Conservation (phyloP, 2,797 vertebrate genomes). For the Darevskia mixta region DNA sequence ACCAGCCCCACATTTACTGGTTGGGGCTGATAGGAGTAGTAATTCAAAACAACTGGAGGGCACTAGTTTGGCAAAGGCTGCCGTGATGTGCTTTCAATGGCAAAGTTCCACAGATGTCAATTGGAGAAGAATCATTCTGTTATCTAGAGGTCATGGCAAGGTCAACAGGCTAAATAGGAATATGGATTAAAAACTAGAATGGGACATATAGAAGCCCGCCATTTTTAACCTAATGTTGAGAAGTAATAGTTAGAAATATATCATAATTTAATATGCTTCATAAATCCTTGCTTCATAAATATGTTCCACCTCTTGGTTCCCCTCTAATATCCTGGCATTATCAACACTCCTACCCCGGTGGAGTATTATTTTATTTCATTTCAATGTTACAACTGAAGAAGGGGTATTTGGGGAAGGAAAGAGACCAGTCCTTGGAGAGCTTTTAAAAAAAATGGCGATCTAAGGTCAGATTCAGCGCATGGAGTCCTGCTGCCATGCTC, state of each 20-base stretch:
- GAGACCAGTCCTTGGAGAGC: neutral
- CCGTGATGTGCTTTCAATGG: slow-evolving; percentile 4
- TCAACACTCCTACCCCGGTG: neutral
- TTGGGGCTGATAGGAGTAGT: no score
- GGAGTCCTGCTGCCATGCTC: neutral
- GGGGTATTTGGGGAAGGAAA: neutral
- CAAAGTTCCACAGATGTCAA: slow-evolving; percentile 9
- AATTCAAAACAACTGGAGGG: no score
- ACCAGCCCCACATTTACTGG: no score
- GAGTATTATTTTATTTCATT: neutral
- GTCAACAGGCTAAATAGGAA: slow-evolving; percentile 8
- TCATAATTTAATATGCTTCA: neutral
- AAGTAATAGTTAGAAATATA: neutral
- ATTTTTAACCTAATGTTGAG: neutral
- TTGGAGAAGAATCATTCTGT: neutral
- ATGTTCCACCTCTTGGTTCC: neutral
- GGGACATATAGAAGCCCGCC: neutral
- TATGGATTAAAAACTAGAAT: slow-evolving; percentile 10
- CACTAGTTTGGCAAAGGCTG: no score
- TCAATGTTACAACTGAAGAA: neutral
- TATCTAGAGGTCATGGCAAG: neutral
- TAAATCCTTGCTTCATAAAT: neutral
- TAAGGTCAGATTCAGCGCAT: neutral
- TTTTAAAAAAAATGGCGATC: neutral
- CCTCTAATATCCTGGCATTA: neutral